Percentiles rank a stretch among this genome's conserved stretches.
These are phyloP conservation scores for Panopea generosa DNA, from an alignment of 2,888 invertebrate species.

Conservation along the genomic window DNA sequence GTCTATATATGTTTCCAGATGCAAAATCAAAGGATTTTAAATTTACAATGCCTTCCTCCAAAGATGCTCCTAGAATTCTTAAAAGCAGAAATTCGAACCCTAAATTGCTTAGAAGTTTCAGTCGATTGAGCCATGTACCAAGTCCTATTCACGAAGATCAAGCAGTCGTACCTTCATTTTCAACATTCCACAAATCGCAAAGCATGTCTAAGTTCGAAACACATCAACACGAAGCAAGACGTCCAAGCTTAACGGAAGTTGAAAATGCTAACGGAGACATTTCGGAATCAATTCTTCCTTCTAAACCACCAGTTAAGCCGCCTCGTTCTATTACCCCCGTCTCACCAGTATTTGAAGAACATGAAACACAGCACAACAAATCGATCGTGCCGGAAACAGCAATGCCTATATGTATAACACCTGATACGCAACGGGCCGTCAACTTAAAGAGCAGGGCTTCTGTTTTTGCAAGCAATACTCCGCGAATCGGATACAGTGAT, in stretches of 20 bases:
- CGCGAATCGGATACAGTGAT: no score
- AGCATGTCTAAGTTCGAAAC: no score
- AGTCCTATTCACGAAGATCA: conserved; percentile 11
- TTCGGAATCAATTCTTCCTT: neutral
- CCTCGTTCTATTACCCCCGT: neutral
- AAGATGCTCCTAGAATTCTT: neutral
- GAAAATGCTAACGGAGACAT: neutral
- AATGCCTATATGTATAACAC: conserved; percentile 38
- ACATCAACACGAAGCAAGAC: no score
- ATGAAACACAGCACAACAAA: neutral
- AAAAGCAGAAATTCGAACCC: neutral
- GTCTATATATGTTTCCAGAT: conserved; percentile 33
- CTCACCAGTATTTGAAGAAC: neutral
- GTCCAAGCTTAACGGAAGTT: no score
- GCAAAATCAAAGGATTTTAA: conserved; percentile 47
- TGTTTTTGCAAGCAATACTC: neutral
- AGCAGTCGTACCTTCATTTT: no score
- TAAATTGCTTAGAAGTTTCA: neutral
- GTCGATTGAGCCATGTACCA: conserved; percentile 13
- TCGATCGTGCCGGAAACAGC: conserved; percentile 31
- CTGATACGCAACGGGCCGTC: conserved; percentile 26
- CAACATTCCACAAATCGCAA: no score
- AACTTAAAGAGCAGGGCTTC: conserved; percentile 38
- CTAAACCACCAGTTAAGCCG: neutral
- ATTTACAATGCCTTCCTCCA: conserved; percentile 29